phyloP scores from a whole-genome alignment of 1,140 invertebrate genomes.

The Drepana arcuata region DNA sequence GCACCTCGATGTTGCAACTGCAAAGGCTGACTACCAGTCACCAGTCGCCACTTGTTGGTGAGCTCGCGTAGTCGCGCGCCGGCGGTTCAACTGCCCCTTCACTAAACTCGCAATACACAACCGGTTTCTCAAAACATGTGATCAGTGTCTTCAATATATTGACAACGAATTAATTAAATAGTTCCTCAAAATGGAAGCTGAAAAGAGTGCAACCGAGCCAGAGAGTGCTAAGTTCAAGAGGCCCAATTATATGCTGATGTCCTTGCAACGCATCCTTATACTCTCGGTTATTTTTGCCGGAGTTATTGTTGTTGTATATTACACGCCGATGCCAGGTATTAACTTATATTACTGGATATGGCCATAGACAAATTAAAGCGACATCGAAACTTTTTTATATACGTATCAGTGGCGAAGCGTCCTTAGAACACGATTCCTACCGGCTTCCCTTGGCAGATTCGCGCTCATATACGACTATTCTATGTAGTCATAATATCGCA shows the following conservation, averaged over 20 bases:
- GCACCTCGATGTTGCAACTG: slow-evolving; percentile 38
- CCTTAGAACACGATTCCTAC: too few relatives aligned
- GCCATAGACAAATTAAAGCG: too few relatives aligned
- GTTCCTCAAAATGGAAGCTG: slow-evolving; percentile 29
- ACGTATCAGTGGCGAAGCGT: too few relatives aligned
- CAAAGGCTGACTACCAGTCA: slow-evolving; percentile 24
- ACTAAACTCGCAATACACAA: slow-evolving; percentile 18
- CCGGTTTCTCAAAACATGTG: slow-evolving; percentile 25
- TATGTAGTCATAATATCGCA: too few relatives aligned
- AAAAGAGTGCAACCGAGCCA: slow-evolving; percentile 31
- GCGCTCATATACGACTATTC: too few relatives aligned
- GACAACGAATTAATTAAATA: slow-evolving; percentile 1
- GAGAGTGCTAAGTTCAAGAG: slow-evolving; percentile 32
- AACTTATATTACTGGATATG: too few relatives aligned
- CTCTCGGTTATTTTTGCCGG: slow-evolving; percentile 69
- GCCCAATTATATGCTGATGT: slow-evolving; percentile 66
- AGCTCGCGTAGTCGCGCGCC: slow-evolving; percentile 52
- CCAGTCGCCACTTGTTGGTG: slow-evolving; percentile 55
- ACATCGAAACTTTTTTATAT: too few relatives aligned
- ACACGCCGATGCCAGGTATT: slow-evolving; percentile 78
- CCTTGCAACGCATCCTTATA: slow-evolving; percentile 65
- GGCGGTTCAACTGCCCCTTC: slow-evolving; percentile 16
- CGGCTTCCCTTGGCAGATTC: too few relatives aligned
- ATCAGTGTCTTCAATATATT: slow-evolving; percentile 1
- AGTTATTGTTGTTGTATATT: slow-evolving; percentile 78